Evolutionary conservation across 2,113 vertebrate species (phyloP).

Genomic region (Salvator merianae): DNA sequence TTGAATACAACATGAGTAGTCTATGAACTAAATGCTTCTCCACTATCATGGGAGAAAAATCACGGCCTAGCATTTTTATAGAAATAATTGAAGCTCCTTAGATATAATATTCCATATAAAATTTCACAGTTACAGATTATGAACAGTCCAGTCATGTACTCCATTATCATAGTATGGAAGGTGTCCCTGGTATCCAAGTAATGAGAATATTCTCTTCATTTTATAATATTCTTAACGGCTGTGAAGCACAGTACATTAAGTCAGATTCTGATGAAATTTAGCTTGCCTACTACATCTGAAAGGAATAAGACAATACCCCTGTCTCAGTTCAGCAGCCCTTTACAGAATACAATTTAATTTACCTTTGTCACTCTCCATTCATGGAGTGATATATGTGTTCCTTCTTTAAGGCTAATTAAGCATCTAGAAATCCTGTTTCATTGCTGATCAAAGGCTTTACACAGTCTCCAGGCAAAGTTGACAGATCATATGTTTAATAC

Average conservation of each 20-base stretch:
- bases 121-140: neutral
- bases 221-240: constrained; percentile 12
- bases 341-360: constrained; percentile 11
- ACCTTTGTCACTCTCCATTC: neutral
- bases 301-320: constrained; percentile 6
- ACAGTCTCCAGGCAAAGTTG: constrained; percentile 6
- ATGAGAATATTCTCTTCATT: constrained; percentile 1
- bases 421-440: neutral
- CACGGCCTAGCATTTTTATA: neutral
- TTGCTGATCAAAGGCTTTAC: neutral
- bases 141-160: neutral
- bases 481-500: neutral
- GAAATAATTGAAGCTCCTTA: neutral
- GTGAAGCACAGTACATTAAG: neutral
- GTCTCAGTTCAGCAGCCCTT: neutral
- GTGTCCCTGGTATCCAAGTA: neutral
- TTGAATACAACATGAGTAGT: too few species aligned
- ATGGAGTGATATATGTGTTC: neutral
- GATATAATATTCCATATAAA: neutral
- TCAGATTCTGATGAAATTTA: constrained; percentile 19
- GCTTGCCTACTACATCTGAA: neutral
- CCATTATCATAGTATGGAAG: neutral
- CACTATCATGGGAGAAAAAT: neutral
- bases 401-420: constrained; percentile 1
- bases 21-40: neutral